These are phyloP conservation scores for Aporophyla nigra DNA, from an alignment of 2,888 invertebrate genomes.

Conservation along the genomic window DNA sequence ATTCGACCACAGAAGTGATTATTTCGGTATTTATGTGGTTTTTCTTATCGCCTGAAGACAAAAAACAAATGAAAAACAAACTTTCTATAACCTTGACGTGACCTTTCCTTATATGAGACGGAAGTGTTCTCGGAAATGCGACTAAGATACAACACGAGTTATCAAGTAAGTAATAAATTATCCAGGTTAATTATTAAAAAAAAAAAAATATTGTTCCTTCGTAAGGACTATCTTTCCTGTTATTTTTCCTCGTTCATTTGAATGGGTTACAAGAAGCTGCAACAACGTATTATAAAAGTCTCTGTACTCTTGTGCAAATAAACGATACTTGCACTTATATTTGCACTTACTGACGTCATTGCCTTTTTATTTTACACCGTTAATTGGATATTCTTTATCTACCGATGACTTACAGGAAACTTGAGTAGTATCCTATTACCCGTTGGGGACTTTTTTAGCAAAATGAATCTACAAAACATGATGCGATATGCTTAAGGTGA, in stretches of 20 bases:
- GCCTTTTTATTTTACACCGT: constrained; percentile 1
- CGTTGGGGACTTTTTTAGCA: constrained; percentile 43
- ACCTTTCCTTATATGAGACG: constrained; percentile 62
- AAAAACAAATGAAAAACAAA: constrained; percentile 68
- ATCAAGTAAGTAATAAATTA: constrained; percentile 39
- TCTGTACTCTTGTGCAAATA: constrained; percentile 4
- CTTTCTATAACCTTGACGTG: constrained; percentile 65
- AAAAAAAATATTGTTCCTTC: constrained; percentile 46
- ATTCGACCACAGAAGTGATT: constrained; percentile 54
- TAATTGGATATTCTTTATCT: constrained; percentile 27
- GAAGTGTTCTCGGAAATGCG: constrained; percentile 61
- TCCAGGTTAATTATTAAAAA: constrained; percentile 45
- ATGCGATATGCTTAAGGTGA: not conserved
- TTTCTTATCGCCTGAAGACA: constrained; percentile 60
- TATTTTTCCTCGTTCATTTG: constrained; percentile 43
- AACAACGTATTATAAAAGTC: not conserved
- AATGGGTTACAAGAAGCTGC: constrained; percentile 47
- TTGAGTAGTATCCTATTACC: too few species aligned
- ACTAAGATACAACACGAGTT: constrained; percentile 54
- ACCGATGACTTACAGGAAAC: not conserved
- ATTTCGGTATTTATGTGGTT: constrained; percentile 57
- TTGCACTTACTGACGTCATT: constrained; percentile 14
- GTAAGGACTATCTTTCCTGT: constrained; percentile 41
- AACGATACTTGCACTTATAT: not conserved
- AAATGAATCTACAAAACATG: not conserved